These are phyloP conservation scores for Oreocharis arfaki DNA, from an alignment of 2,113 vertebrate genomes.

Conservation along the genomic window DNA sequence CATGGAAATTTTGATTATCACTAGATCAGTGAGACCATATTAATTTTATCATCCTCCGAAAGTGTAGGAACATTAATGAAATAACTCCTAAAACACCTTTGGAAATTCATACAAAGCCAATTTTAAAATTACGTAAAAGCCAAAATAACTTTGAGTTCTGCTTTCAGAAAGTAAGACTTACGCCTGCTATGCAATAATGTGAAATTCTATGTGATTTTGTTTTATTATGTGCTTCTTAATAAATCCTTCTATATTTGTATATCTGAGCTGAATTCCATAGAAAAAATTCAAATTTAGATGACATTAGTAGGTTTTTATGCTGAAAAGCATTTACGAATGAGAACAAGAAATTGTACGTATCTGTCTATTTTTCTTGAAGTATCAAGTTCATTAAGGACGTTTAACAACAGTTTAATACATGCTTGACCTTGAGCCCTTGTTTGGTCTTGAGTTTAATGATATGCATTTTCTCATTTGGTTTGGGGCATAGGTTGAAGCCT, in stretches of 20 bases:
- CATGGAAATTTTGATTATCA: neutral
- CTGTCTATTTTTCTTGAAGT: neutral
- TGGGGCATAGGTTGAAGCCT: neutral
- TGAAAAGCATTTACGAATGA: neutral
- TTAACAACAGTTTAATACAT: neutral
- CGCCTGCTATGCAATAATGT: neutral
- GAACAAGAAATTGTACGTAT: neutral
- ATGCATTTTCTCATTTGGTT: neutral
- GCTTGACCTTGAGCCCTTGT: neutral
- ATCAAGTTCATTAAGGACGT: neutral
- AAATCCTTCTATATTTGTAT: neutral
- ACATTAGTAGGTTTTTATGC: neutral
- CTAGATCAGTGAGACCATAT: neutral
- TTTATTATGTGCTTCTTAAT: neutral
- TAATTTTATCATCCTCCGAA: neutral
- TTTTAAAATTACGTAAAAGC: neutral
- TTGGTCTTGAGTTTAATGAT: neutral
- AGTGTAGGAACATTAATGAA: neutral
- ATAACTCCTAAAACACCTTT: neutral
- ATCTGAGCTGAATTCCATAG: neutral
- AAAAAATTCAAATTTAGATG: neutral
- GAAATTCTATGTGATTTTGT: neutral
- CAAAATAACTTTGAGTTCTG: neutral
- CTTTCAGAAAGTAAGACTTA: neutral
- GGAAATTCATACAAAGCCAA: neutral